These are phyloP conservation scores for Prenolepis imparis DNA, from an alignment of 2,888 invertebrate genomes.

Conservation along the genomic window DNA sequence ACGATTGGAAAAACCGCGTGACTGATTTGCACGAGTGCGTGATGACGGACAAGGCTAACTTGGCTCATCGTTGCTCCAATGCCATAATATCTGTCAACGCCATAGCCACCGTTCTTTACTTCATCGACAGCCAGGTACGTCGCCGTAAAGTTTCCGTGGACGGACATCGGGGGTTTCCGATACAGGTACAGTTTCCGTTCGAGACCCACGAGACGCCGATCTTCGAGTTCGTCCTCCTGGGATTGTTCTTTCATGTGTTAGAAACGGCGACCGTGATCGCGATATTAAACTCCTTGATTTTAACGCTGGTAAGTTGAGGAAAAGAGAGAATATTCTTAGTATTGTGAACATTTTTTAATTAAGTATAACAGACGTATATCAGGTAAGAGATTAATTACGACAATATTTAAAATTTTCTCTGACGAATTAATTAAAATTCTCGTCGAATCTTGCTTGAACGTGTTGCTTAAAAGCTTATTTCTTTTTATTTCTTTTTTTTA, in stretches of 20 bases:
- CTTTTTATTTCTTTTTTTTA: slow-evolving; percentile 23
- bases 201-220: slow-evolving; percentile 36
- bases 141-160: background rate
- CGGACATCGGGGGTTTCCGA: slow-evolving; percentile 28
- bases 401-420: background rate
- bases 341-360: background rate
- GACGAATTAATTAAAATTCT: background rate
- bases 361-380: background rate
- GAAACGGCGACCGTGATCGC: slow-evolving; percentile 35
- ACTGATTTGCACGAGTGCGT: slow-evolving; percentile 37
- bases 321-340: background rate
- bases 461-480: background rate
- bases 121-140: slow-evolving; percentile 4
- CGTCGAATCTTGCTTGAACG: background rate
- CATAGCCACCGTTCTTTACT: background rate
- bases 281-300: slow-evolving; percentile 52
- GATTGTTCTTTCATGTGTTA: slow-evolving; percentile 54
- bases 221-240: slow-evolving; percentile 48
- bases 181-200: slow-evolving; percentile 59
- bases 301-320: slow-evolving; percentile 59
- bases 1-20: slow-evolving; percentile 58
- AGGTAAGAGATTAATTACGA: background rate
- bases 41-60: slow-evolving; percentile 35
- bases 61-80: slow-evolving; percentile 49
- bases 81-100: slow-evolving; percentile 30